phyloP scores from a whole-genome alignment of 2,797 vertebrate genomes.

The Prionace glauca region DNA sequence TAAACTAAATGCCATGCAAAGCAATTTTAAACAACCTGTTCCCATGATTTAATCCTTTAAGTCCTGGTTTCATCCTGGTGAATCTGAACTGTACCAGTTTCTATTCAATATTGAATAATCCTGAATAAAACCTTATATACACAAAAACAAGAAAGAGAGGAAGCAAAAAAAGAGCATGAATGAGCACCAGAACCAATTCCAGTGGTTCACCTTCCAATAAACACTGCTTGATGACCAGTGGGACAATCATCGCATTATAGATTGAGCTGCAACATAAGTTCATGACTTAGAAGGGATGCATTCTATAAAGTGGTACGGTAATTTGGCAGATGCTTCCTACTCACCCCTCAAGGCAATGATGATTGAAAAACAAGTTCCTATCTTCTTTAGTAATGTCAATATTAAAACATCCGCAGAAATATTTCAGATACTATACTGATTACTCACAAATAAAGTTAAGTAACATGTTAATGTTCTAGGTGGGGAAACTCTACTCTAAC shows the following conservation, averaged over 20 bases:
- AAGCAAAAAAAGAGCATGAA: neutral
- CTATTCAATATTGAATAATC: neutral
- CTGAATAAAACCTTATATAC: neutral
- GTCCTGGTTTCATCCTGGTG: neutral
- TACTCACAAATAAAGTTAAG: neutral
- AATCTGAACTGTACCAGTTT: neutral
- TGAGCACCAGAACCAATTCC: neutral
- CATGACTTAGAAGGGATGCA: neutral
- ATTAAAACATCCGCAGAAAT: neutral
- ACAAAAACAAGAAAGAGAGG: neutral
- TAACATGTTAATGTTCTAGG: neutral
- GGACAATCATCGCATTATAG: neutral
- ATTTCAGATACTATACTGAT: neutral
- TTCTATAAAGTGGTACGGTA: neutral
- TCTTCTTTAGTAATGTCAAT: neutral
- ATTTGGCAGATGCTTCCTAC: neutral
- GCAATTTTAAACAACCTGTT: neutral
- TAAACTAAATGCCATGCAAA: neutral
- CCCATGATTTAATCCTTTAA: neutral
- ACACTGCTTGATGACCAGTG: neutral
- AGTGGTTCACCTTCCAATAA: neutral
- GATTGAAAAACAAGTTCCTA: neutral
- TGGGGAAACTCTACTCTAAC: neutral
- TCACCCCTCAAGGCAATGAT: neutral
- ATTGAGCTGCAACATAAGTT: neutral